A percentile compares a stretch with the other conserved stretches of the same genome.
phyloP scores from a whole-genome alignment of 2,113 vertebrate genomes.

The Pterocles gutturalis region DNA sequence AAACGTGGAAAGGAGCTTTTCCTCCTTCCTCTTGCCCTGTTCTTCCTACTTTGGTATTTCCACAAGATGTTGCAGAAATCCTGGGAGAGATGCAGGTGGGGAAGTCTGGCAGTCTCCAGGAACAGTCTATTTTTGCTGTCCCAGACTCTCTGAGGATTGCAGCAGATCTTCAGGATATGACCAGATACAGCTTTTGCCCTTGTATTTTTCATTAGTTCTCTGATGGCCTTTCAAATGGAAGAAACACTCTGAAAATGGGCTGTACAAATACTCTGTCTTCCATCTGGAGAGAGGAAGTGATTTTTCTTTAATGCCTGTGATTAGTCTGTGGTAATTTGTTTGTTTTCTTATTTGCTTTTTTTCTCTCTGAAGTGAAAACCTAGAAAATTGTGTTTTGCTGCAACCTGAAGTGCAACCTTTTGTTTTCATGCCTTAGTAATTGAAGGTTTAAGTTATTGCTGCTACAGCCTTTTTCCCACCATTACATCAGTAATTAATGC shows the following conservation, averaged over 20 bases:
- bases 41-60: neutral
- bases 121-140: neutral
- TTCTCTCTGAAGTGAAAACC: neutral
- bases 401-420: neutral
- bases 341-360: neutral
- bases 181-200: neutral
- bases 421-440: neutral
- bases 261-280: neutral
- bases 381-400: neutral
- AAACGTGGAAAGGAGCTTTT: neutral
- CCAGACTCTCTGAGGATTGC: neutral
- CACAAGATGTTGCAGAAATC: neutral
- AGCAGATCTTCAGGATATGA: neutral
- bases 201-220: neutral
- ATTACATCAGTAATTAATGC: constrained; percentile 27
- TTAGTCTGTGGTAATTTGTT: constrained; percentile 31
- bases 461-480: neutral
- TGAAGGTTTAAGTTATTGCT: neutral
- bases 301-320: constrained; percentile 6
- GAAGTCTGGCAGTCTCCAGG: neutral
- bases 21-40: neutral
- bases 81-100: neutral
- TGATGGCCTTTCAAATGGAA: neutral
- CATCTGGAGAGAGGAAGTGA: constrained; percentile 29
- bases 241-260: neutral